Conservation (phyloP, 2,888 invertebrate genomes). For the Phyllotreta striolata region DNA sequence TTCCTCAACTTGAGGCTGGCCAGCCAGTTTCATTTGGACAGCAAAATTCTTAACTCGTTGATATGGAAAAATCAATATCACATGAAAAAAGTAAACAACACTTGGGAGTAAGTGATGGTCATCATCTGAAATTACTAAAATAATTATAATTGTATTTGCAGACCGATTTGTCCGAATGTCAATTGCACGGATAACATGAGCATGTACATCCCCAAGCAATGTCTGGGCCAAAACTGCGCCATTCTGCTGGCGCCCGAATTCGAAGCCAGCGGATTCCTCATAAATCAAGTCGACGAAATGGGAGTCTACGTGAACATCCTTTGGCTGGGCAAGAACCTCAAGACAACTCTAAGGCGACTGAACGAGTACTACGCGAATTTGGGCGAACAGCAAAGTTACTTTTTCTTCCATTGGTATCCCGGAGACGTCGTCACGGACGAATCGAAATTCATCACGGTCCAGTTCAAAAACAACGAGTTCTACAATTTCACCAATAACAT, state of each 20-base stretch:
- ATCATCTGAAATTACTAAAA: background rate
- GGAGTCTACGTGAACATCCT: constrained; percentile 71
- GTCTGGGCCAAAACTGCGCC: constrained; percentile 60
- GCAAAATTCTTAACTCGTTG: constrained; percentile 25
- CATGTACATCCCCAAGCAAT: constrained; percentile 68
- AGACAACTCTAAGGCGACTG: constrained; percentile 51
- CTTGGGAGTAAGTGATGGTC: constrained; percentile 36
- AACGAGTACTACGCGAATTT: constrained; percentile 28
- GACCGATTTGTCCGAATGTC: constrained; percentile 62
- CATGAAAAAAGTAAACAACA: constrained; percentile 8
- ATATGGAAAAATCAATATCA: constrained; percentile 29
- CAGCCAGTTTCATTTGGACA: constrained; percentile 62
- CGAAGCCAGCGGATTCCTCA: constrained; percentile 65
- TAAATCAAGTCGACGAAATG: constrained; percentile 68
- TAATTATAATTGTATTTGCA: constrained; percentile 37
- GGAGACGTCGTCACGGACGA: constrained; percentile 67
- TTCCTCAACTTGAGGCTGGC: constrained; percentile 62
- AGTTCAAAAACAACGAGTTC: constrained; percentile 71
- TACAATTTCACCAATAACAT: constrained; percentile 49
- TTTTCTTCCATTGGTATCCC: constrained; percentile 75
- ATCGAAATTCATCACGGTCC: constrained; percentile 63
- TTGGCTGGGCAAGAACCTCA: constrained; percentile 73
- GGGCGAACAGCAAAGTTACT: constrained; percentile 51
- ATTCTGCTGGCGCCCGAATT: constrained; percentile 64
- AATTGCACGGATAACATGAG: constrained; percentile 56